Evolutionary conservation across 2,113 vertebrate species (phyloP), one percentile per base, ranked within the genome.

Genomic region (Aegypius monachus): DNA sequence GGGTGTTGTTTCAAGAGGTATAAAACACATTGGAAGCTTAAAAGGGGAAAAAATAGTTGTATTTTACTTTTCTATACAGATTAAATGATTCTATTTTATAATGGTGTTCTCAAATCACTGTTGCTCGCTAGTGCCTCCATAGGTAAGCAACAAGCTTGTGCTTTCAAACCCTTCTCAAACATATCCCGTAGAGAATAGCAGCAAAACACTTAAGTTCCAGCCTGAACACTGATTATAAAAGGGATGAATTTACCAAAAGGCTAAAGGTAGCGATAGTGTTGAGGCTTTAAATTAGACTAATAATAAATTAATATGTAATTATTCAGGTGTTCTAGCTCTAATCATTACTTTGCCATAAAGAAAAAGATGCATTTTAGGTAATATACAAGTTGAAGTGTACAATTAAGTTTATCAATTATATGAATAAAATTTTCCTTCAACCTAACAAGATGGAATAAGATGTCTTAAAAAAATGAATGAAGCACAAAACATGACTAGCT

Each of bases 111-210:
- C 68, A 68, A 84, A 55, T 80, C 58, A 16, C 50, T 53, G 31
- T 72, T 96, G 89, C 95, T 97, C 96, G 0, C 96, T 96, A 94
- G 94, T 94, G 95, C 96, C 94, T 68, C 94, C 96, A 75, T 56
- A 88, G 91, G 93, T 91, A 93, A 95, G 48, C 84, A 68, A 47
- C 20, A 40, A 73, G 32, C 53, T 62, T 27, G 19, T 52, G 63
- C 59, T 70, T 93, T 91, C 62, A 80, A 84, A 29, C 32, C 34
- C 32, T 82, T 62, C 72, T 84, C 80, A 88, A 25, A 55, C 53
- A 11, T 20, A 50, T 16, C 58, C 48, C 50, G 18, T 43, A n/a
- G 40, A 72, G 48, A 91, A 58, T 7, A 80, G 58, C 26, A 91
- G 47, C 26, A 90, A 78, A 81, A 40, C 29, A 56, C 36, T 86